Percentiles rank a stretch among this genome's conserved stretches.
Evolutionary conservation across 1,140 invertebrate genomes (phyloP).

Genomic region (Drosophila nikananu): DNA sequence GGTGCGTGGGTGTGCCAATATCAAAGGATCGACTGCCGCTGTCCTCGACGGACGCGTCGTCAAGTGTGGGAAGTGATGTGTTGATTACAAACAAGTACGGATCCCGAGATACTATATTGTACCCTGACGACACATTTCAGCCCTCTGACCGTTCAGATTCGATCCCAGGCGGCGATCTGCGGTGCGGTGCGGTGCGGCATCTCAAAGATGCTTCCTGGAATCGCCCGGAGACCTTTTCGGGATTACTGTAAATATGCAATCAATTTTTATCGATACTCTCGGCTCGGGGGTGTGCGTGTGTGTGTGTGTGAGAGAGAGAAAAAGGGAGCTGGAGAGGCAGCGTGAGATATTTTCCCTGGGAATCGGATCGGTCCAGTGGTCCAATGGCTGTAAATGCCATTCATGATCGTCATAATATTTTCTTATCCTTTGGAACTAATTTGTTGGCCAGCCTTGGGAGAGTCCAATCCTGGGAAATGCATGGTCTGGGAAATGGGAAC

Average conservation of each 20-base stretch:
- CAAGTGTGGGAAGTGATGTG: constrained; percentile 64
- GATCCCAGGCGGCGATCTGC: constrained; percentile 9
- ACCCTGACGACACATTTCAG: constrained; percentile 41
- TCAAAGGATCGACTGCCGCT: constrained; percentile 49
- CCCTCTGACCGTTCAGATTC: constrained; percentile 10
- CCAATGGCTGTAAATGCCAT: constrained; percentile 49
- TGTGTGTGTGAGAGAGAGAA: background rate
- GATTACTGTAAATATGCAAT: constrained; percentile 65
- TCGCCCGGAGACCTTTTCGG: constrained; percentile 52
- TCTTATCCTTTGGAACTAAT: constrained; percentile 55
- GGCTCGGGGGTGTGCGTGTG: constrained; percentile 1
- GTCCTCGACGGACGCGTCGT: constrained; percentile 27
- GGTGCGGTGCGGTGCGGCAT: constrained; percentile 31
- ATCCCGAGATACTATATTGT: constrained; percentile 4
- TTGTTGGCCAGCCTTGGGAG: constrained; percentile 18
- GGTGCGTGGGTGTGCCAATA: constrained; percentile 59
- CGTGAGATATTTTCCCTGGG: constrained; percentile 50
- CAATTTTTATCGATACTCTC: constrained; percentile 58
- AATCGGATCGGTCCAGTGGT: constrained; percentile 19
- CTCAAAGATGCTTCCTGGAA: constrained; percentile 56
- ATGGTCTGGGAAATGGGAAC: constrained; percentile 8
- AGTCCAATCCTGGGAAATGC: constrained; percentile 24
- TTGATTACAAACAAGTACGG: constrained; percentile 60
- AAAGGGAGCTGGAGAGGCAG: constrained; percentile 14
- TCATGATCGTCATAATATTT: constrained; percentile 58